phyloP scores from a whole-genome alignment of 2,113 vertebrate genomes.

The Beaufortia kweichowensis region DNA sequence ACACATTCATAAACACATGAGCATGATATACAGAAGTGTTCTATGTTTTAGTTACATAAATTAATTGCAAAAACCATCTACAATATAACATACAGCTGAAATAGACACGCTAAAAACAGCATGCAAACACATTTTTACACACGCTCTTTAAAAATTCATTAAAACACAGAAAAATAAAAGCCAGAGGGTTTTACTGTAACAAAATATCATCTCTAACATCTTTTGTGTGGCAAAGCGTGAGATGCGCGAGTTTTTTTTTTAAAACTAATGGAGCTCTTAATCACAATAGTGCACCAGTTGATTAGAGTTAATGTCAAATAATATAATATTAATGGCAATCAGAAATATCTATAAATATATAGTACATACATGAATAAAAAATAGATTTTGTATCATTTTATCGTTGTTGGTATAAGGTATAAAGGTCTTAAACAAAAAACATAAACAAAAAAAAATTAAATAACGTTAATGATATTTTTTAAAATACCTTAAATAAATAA shows the following conservation, averaged over 20 bases:
- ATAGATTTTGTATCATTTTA: too few species aligned
- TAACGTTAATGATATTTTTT: too few species aligned
- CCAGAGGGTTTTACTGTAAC: slow-evolving; percentile 26
- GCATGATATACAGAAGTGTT: neutral
- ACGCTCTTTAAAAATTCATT: slow-evolving; percentile 41
- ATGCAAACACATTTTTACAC: slow-evolving; percentile 11
- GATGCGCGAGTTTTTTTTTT: slow-evolving; percentile 22
- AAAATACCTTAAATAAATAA: too few species aligned
- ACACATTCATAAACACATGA: too few species aligned
- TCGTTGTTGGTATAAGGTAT: too few species aligned
- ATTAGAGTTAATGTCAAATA: slow-evolving; percentile 31
- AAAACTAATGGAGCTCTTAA: slow-evolving; percentile 32
- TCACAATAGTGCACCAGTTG: slow-evolving; percentile 44
- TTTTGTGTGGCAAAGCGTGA: slow-evolving; percentile 38
- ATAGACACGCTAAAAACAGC: slow-evolving; percentile 32
- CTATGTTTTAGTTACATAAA: neutral
- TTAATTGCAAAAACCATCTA: neutral
- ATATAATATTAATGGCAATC: slow-evolving; percentile 3
- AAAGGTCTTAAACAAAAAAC: too few species aligned
- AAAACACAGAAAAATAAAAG: slow-evolving; percentile 42
- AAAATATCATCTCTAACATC: slow-evolving; percentile 16
- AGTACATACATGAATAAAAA: neutral
- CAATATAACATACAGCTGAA: neutral
- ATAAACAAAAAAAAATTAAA: too few species aligned
- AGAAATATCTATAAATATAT: neutral